Evolutionary conservation across 2,113 vertebrate species (phyloP).

Genomic region (Vanacampus margaritifer): DNA sequence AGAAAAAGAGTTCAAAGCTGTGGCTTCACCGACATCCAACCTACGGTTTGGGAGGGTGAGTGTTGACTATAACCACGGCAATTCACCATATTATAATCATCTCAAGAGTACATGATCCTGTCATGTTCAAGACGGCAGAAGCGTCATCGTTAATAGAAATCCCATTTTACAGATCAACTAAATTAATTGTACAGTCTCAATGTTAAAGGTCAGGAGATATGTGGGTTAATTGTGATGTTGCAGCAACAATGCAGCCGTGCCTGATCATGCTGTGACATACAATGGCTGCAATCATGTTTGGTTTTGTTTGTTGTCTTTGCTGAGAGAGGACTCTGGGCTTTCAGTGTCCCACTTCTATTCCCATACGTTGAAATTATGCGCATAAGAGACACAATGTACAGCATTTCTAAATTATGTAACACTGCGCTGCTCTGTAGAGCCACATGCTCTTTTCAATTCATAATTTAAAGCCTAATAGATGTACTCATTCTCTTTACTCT

Average conservation of each 20-base stretch:
- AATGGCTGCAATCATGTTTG: background rate
- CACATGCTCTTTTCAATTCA: conserved; percentile 38
- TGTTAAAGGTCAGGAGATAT: background rate
- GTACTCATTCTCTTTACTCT: conserved; percentile 7
- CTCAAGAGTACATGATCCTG: background rate
- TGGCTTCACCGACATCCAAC: no score
- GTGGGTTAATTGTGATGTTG: background rate
- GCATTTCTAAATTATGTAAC: conserved; percentile 46
- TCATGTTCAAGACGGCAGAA: background rate
- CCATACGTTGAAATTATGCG: background rate
- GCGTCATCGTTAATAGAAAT: background rate
- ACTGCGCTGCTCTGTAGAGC: conserved; percentile 11
- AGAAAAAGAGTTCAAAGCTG: no score
- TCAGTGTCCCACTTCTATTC: background rate
- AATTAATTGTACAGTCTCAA: no score
- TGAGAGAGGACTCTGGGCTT: background rate
- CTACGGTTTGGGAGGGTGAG: no score
- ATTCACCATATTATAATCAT: background rate
- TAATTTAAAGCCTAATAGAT: conserved; percentile 51
- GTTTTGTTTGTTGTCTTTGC: background rate
- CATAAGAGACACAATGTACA: conserved; percentile 20
- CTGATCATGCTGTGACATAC: background rate
- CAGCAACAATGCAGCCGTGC: background rate
- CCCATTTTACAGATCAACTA: no score
- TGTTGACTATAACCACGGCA: background rate